Evolutionary conservation across 2,113 vertebrate species (phyloP).

Genomic region (Willisornis vidua): DNA sequence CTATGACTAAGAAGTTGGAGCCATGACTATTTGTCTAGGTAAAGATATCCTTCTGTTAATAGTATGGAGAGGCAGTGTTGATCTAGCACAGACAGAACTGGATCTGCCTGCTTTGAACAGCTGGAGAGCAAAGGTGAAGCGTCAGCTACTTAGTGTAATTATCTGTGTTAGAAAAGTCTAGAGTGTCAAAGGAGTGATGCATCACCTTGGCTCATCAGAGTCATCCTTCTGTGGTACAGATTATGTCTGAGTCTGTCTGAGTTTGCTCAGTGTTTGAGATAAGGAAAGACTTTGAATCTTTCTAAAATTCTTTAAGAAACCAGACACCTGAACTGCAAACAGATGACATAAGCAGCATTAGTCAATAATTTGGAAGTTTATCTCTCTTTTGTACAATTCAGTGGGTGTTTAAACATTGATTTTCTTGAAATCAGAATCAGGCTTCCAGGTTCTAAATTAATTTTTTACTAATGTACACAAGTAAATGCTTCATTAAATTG

Average conservation of each 20-base stretch:
- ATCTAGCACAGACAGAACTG: constrained; percentile 36
- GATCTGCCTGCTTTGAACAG: constrained; percentile 39
- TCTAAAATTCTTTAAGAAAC: constrained; percentile 65
- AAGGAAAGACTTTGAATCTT: constrained; percentile 61
- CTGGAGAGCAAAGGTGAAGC: constrained; percentile 71
- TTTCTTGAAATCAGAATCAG: constrained; percentile 4
- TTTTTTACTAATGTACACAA: constrained; percentile 42
- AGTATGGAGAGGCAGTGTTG: constrained; percentile 29
- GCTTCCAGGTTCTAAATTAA: constrained; percentile 17
- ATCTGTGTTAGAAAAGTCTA: constrained; percentile 47
- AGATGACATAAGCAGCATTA: constrained; percentile 31
- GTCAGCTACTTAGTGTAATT: constrained; percentile 60
- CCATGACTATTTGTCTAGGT: constrained; percentile 64
- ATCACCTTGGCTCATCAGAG: constrained; percentile 59
- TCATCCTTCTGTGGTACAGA: constrained; percentile 55
- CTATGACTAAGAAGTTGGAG: not conserved
- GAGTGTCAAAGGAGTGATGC: constrained; percentile 41
- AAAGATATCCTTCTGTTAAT: constrained; percentile 47
- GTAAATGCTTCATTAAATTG: constrained; percentile 31
- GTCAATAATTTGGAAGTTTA: constrained; percentile 52
- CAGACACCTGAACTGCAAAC: constrained; percentile 69
- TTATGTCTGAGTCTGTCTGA: constrained; percentile 61
- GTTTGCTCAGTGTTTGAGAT: constrained; percentile 66
- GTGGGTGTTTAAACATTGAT: constrained; percentile 49
- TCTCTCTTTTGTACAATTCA: constrained; percentile 8